Evolutionary conservation across 2,113 vertebrate species (phyloP).

Genomic region (Chascanopsetta lugubris): DNA sequence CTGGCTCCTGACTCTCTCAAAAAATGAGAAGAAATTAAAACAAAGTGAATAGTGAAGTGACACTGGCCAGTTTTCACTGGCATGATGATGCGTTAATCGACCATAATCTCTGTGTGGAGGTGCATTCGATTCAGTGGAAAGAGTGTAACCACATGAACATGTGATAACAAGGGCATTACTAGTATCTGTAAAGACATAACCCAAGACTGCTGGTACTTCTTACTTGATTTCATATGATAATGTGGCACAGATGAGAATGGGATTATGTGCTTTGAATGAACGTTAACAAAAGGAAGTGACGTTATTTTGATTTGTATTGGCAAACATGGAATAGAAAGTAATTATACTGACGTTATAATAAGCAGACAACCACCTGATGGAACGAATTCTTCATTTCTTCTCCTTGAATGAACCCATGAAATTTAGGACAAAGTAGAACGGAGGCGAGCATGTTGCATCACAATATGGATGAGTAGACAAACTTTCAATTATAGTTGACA

Average conservation of each 20-base stretch:
- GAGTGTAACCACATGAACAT: not conserved
- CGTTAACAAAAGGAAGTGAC: not conserved
- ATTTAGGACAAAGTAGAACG: too few relatives aligned
- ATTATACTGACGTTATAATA: too few relatives aligned
- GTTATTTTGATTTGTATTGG: too few relatives aligned
- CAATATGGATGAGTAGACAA: too few relatives aligned
- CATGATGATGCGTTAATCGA: not conserved
- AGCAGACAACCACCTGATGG: too few relatives aligned
- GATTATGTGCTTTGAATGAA: not conserved
- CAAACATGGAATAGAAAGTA: too few relatives aligned
- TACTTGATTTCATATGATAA: not conserved
- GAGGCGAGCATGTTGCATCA: too few relatives aligned
- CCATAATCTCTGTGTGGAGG: not conserved
- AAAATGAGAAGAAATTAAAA: not conserved
- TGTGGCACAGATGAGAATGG: not conserved
- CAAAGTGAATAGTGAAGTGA: not conserved
- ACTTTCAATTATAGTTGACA: too few relatives aligned
- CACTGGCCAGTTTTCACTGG: not conserved
- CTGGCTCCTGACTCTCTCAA: not conserved
- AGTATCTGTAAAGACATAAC: not conserved
- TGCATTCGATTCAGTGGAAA: not conserved
- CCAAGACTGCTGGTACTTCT: too few relatives aligned
- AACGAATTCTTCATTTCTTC: too few relatives aligned
- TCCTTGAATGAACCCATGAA: too few relatives aligned
- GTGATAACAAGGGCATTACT: not conserved